Percentiles rank a stretch among this genome's conserved stretches.
These are phyloP conservation scores for Tachycineta bicolor DNA, from an alignment of 2,113 vertebrate species.

Conservation along the genomic window DNA sequence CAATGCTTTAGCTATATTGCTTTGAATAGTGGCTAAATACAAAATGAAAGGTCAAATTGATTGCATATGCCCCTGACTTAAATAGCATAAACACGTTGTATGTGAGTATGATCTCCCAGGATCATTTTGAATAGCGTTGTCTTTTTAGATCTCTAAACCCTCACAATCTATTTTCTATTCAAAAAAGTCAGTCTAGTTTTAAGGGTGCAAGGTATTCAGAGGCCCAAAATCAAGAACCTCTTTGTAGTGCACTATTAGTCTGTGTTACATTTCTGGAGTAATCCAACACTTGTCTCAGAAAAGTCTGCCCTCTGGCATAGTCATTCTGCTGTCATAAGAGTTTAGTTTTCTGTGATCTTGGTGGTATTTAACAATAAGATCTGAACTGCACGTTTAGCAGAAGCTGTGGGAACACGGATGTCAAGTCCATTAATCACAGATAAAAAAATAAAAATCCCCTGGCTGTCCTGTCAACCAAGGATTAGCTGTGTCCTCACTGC, in stretches of 20 bases:
- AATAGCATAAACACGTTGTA: neutral
- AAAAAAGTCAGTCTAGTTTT: slow-evolving; percentile 1
- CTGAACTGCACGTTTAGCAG: slow-evolving; percentile 67
- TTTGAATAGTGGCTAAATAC: neutral
- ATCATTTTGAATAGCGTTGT: neutral
- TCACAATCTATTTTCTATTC: neutral
- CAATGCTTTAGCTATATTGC: neutral
- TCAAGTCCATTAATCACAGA: slow-evolving; percentile 81
- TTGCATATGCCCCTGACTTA: neutral
- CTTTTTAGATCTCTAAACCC: neutral
- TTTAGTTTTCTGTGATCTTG: slow-evolving; percentile 77
- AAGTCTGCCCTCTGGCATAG: slow-evolving; percentile 66
- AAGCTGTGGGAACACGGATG: slow-evolving; percentile 74
- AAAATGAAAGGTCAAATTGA: neutral
- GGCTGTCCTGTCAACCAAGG: slow-evolving; percentile 67
- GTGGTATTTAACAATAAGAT: slow-evolving; percentile 78
- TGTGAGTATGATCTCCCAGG: neutral
- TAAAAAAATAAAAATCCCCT: slow-evolving; percentile 62
- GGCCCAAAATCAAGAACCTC: neutral
- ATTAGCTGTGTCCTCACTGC: slow-evolving; percentile 67
- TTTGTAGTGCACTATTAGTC: slow-evolving; percentile 13
- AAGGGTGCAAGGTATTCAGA: neutral
- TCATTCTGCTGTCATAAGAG: slow-evolving; percentile 64
- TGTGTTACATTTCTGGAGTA: slow-evolving; percentile 1
- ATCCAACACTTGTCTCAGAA: slow-evolving; percentile 43